Evolutionary conservation across 2,797 vertebrate species (phyloP).

Genomic region (Serranus cabrilla): DNA sequence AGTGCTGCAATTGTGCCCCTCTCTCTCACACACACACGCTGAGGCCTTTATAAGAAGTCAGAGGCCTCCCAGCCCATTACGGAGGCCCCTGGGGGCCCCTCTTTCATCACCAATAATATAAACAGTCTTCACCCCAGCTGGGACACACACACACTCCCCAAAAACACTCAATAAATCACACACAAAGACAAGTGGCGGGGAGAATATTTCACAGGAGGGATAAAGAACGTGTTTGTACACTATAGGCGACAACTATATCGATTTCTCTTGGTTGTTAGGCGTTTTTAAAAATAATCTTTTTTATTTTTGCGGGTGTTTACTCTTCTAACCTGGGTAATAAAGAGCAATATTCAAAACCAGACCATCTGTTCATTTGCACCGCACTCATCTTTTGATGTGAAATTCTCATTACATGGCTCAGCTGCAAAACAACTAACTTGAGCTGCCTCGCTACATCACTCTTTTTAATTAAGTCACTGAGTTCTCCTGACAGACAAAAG

Average conservation of each 20-base stretch:
- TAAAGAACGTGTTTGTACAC: slow-evolving; percentile 23
- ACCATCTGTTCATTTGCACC: slow-evolving; percentile 62
- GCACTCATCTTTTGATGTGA: slow-evolving; percentile 45
- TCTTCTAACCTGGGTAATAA: slow-evolving; percentile 42
- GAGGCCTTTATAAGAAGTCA: slow-evolving; percentile 74
- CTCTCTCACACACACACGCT: slow-evolving; percentile 22
- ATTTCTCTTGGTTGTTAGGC: slow-evolving; percentile 22
- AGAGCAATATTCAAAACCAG: slow-evolving; percentile 48
- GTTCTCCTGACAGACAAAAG: slow-evolving; percentile 55
- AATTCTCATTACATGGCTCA: slow-evolving; percentile 69
- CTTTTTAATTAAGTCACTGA: slow-evolving; percentile 65
- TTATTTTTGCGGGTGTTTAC: slow-evolving; percentile 4
- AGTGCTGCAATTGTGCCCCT: slow-evolving; percentile 59
- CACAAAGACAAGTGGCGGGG: slow-evolving; percentile 20
- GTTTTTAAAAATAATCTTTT: background rate
- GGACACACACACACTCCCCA: slow-evolving; percentile 38
- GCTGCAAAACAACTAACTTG: slow-evolving; percentile 67
- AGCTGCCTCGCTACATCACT: slow-evolving; percentile 52
- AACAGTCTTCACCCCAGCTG: slow-evolving; percentile 80
- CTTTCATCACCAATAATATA: slow-evolving; percentile 80
- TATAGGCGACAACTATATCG: slow-evolving; percentile 19
- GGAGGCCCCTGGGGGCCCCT: slow-evolving; percentile 65
- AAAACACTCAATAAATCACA: slow-evolving; percentile 41
- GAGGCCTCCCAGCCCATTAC: slow-evolving; percentile 75
- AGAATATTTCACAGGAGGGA: slow-evolving; percentile 8